Base-by-base conservation (phyloP, 2,113 vertebrate species). In the Lampris megalopsis region DNA sequence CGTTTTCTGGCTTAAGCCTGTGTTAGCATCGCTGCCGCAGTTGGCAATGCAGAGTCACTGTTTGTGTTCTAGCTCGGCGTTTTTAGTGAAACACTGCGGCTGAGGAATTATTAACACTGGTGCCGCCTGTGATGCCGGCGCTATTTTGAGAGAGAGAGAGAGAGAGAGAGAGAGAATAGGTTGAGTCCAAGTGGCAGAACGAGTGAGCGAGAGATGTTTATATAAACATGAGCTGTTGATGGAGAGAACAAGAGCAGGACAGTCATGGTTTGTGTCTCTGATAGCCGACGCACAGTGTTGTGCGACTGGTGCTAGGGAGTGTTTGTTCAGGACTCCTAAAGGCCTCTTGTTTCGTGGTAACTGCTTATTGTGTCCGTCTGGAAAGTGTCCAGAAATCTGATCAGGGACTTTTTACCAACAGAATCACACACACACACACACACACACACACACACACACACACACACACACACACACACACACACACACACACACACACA, bases 91-190 rank as follows among this genome's bases (percentile, higher is more conserved):
- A 63, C 66, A 65, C 67, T 80, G 76, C 71, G 1, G 38, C 56
- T 65, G 72, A 77, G 71, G 80, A 82, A 77, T 71, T 2, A 72
- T 70, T 5, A 35, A 8, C 56, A 1, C n/a, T 63, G 9, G 38
- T 0, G 9, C 37, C 43, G 53, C 58, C 47, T 63, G n/a, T 7
- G 11, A 3, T 3, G 2, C 10, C 7, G 0, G 43, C 71, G 72
- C 75, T 77, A 74, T 88, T 87, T 42, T 68, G 43, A 80, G 84
- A 68, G 8, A 57, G 7, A 57, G n/a, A 8, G 54, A 4, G 36
- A 61, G 45, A 5, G 37, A 42, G 53, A 2, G 37, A n/a, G 24
- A 4, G 7, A 60, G n/a, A 35, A 35, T 64, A 45, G 45, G 61
- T 40, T 48, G 68, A 38, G 59, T 67, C 24, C 7, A 3, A 41